These are phyloP conservation scores for Actenoides lindsayi DNA, from an alignment of 2,113 vertebrate species.

Conservation along the genomic window DNA sequence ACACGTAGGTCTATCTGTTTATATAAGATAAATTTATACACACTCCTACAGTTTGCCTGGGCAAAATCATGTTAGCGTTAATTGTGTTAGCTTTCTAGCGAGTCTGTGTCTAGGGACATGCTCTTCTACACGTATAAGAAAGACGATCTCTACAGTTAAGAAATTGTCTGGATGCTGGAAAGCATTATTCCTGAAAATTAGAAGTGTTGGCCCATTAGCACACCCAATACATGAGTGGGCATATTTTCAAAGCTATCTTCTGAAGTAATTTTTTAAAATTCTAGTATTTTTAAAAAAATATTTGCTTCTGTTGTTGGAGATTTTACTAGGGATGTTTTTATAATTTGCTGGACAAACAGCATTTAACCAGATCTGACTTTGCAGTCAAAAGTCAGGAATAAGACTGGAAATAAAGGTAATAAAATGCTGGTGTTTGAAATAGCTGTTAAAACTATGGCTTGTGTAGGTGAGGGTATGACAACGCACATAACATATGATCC, in stretches of 20 bases:
- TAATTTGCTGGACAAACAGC: background rate
- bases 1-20: background rate
- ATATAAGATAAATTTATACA: background rate
- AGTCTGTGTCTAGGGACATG: background rate
- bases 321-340: background rate
- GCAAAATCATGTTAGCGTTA: background rate
- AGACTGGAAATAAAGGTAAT: background rate
- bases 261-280: background rate
- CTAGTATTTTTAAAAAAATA: background rate
- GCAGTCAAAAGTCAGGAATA: background rate
- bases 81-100: background rate
- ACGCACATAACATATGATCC: background rate
- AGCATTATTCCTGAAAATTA: background rate
- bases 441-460: background rate
- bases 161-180: background rate
- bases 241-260: background rate
- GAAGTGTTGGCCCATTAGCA: background rate
- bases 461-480: background rate
- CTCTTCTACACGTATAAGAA: background rate
- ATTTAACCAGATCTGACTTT: background rate
- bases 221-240: background rate
- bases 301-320: background rate
- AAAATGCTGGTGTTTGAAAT: background rate
- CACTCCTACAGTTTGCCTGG: background rate
- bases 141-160: background rate